Conservation (phyloP, 2,113 vertebrate genomes). For the Perca flavescens region DNA sequence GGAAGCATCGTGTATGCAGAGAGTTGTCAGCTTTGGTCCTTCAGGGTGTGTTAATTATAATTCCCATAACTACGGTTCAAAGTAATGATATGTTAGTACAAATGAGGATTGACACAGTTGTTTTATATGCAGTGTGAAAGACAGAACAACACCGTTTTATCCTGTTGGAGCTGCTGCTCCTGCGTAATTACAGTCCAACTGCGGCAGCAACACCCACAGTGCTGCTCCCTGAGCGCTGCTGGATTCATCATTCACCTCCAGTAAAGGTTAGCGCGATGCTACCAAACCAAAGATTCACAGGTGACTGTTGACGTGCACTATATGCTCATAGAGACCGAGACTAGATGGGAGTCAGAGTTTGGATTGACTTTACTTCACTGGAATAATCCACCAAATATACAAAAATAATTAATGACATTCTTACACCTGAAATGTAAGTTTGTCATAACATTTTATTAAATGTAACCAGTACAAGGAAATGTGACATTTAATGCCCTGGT, state of each 20-base stretch:
- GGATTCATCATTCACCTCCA: conserved; percentile 61
- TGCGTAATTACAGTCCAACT: conserved; percentile 53
- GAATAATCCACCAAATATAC: neutral
- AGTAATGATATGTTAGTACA: neutral
- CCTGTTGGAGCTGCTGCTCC: conserved; percentile 15
- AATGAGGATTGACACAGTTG: neutral
- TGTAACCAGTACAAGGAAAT: too few relatives aligned
- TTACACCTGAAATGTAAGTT: neutral
- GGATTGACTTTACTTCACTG: neutral
- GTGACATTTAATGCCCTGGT: too few relatives aligned
- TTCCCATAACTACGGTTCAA: neutral
- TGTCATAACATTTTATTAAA: too few relatives aligned
- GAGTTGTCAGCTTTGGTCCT: neutral
- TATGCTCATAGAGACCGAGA: neutral
- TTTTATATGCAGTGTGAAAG: conserved; percentile 13
- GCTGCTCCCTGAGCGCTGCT: conserved; percentile 31
- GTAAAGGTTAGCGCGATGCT: conserved; percentile 25
- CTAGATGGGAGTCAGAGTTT: too few relatives aligned
- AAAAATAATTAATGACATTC: neutral
- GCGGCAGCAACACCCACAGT: conserved; percentile 48
- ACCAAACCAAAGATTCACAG: conserved; percentile 25
- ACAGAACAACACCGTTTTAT: conserved; percentile 1
- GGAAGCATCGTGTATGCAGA: conserved; percentile 11
- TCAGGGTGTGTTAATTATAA: conserved; percentile 3
- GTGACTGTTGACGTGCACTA: conserved; percentile 11